phyloP scores from a whole-genome alignment of 2,888 invertebrate genomes.

The Lepeophtheirus nordmannii region DNA sequence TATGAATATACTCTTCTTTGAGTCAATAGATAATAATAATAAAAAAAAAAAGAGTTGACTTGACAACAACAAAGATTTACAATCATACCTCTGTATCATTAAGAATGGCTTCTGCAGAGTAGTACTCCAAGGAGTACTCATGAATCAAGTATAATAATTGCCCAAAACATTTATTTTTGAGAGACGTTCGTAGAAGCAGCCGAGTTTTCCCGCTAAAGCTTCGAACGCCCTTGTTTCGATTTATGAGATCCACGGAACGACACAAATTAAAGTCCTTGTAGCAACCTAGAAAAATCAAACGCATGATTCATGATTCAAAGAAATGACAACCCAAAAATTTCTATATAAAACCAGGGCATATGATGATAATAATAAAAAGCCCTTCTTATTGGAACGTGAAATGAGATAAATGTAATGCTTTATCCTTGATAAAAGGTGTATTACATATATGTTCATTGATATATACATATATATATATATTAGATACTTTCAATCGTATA shows the following conservation, averaged over 20 bases:
- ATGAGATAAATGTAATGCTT: no score
- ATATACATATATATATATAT: no score
- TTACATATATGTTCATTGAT: no score
- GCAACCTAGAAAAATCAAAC: neutral
- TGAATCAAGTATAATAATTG: neutral
- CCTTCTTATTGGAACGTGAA: no score
- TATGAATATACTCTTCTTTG: no score
- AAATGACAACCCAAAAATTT: neutral
- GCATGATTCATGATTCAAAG: neutral
- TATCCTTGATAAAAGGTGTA: no score
- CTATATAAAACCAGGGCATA: no score
- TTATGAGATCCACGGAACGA: constrained; percentile 36
- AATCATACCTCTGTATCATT: constrained; percentile 1
- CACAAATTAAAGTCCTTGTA: neutral
- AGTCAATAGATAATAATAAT: no score
- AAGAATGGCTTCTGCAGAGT: neutral
- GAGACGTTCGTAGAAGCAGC: constrained; percentile 40
- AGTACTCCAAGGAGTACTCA: neutral
- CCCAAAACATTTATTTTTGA: constrained; percentile 39
- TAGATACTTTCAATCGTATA: no score
- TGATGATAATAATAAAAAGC: no score
- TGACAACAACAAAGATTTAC: no score
- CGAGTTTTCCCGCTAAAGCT: constrained; percentile 39
- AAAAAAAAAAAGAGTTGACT: no score
- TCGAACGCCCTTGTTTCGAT: constrained; percentile 35